These are phyloP conservation scores for Lasioglossum oenotherae DNA, from an alignment of 2,888 invertebrate species.

Conservation along the genomic window DNA sequence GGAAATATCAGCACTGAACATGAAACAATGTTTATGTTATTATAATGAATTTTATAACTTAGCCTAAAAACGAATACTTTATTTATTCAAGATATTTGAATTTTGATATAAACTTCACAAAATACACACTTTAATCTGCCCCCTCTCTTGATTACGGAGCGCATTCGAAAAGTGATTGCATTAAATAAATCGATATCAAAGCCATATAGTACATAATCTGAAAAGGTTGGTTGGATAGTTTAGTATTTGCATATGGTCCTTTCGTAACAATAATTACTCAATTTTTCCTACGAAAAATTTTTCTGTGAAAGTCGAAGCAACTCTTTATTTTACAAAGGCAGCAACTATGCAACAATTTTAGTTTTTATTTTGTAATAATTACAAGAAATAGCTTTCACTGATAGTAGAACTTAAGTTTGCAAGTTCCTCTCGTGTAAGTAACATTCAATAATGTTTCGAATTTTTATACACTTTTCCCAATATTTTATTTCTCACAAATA, in stretches of 20 bases:
- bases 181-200: conserved; percentile 1
- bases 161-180: background rate
- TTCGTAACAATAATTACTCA: conserved; percentile 1
- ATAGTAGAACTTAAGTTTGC: conserved; percentile 6
- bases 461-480: conserved; percentile 34
- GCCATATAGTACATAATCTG: background rate
- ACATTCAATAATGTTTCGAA: conserved; percentile 43
- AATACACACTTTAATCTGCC: background rate
- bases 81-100: background rate
- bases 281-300: conserved; percentile 3
- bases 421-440: conserved; percentile 49
- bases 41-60: conserved; percentile 5
- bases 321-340: conserved; percentile 14
- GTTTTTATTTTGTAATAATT: conserved; percentile 2
- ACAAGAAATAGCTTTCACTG: conserved; percentile 19
- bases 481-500: conserved; percentile 61
- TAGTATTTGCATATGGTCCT: background rate
- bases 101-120: conserved; percentile 4
- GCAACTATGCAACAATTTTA: background rate
- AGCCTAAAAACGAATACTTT: background rate
- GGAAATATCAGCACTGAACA: background rate
- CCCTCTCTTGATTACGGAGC: background rate
- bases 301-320: background rate
- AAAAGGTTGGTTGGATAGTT: background rate
- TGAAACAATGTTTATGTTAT: conserved; percentile 6